These are phyloP conservation scores for Fragum fragum DNA, from an alignment of 2,888 invertebrate genomes.

Conservation along the genomic window DNA sequence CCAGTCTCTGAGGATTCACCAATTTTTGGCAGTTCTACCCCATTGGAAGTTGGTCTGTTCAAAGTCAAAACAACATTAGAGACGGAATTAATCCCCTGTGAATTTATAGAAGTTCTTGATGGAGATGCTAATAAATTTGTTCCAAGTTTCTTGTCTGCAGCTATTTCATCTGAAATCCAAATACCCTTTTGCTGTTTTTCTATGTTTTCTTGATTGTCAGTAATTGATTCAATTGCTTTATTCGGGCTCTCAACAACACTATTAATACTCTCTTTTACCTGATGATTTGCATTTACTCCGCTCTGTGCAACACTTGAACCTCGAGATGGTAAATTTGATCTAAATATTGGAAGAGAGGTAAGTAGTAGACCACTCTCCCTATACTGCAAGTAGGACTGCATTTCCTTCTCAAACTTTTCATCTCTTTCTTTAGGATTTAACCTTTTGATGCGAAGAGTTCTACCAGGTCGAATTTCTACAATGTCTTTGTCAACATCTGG, in stretches of 20 bases:
- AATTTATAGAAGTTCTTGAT: slow-evolving; percentile 49
- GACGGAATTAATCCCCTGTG: slow-evolving; percentile 65
- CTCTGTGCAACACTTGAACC: slow-evolving; percentile 1
- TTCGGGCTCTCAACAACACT: background rate
- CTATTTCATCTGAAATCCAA: slow-evolving; percentile 4
- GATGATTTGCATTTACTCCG: background rate
- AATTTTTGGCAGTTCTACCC: slow-evolving; percentile 8
- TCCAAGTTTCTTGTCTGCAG: background rate
- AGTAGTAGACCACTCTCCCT: slow-evolving; percentile 56
- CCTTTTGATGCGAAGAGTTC: slow-evolving; percentile 75
- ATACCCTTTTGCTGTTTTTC: background rate
- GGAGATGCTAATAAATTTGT: slow-evolving; percentile 31
- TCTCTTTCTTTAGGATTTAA: slow-evolving; percentile 78
- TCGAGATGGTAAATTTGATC: background rate
- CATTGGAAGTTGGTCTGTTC: slow-evolving; percentile 22
- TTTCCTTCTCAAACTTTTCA: slow-evolving; percentile 77
- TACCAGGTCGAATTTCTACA: slow-evolving; percentile 74
- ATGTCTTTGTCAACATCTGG: slow-evolving; percentile 59
- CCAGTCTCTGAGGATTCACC: slow-evolving; percentile 20
- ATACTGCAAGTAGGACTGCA: slow-evolving; percentile 71
- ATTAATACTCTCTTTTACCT: background rate
- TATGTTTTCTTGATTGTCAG: background rate
- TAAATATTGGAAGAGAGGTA: slow-evolving; percentile 29
- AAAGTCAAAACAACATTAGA: slow-evolving; percentile 69
- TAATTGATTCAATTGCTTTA: too few species aligned